Evolutionary conservation across 2,888 invertebrate species (phyloP), one percentile per base, ranked within the genome.

Genomic region (Chalcosyrphus nemorum): DNA sequence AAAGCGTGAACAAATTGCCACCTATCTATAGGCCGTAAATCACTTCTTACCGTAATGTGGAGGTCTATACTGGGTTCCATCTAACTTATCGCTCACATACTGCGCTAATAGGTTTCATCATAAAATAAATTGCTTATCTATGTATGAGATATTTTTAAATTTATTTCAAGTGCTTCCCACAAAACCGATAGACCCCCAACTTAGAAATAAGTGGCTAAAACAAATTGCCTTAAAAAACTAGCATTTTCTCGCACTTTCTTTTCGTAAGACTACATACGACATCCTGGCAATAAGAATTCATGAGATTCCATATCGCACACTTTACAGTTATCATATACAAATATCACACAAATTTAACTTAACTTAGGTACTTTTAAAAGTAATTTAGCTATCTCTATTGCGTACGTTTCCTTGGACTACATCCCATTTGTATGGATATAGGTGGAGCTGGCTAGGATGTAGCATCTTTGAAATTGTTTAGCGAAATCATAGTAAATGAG

Each of bases 321-420:
- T 54, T 43, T 29, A 38, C 43, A 29, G 52, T 63, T 63, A 54
- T 54, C 43, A 1, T 1, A 50, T 24, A 19, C 5, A 65, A 65
- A 65, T 24, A 54, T 41, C 72, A 38, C 52, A 72, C 72, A 72
- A 61, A 61, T 72, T 72, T 19, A 15, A 32, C 72, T 50, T 52
- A 72, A 52, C 29, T 32, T 61, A 50, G n/a, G n/a, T n/a, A 52
- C 27, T 52, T 61, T 61, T 21, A 15, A 19, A 56, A 45, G 56
- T 17, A 56, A 56, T 68, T 54, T 24, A 32, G n/a, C 21, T 72
- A 72, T 72, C 52, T 72, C 6, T 9, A 43, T 61, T 19, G 29
- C 27, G 1, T n/a, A 13, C 9, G 38, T 29, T 41, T 41, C 61
- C 29, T 29, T 27, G 11, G 17, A 17, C 59, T n/a, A 43, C 24